phyloP scores from a whole-genome alignment of 2,797 vertebrate species.

The Valencia hispanica region DNA sequence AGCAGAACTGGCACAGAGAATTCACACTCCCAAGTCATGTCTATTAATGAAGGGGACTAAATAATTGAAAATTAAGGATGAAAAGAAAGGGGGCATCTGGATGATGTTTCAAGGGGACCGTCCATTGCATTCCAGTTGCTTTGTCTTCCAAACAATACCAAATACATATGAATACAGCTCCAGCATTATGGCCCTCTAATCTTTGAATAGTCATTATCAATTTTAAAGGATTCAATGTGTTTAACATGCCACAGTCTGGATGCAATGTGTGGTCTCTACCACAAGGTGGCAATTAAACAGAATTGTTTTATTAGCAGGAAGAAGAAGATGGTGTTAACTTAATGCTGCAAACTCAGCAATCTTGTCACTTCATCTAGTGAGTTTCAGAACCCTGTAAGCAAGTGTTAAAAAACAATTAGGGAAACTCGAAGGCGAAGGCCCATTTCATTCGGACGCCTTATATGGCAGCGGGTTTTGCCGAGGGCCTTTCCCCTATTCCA shows the following conservation, averaged over 20 bases:
- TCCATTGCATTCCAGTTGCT: not conserved
- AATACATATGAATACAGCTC: not conserved
- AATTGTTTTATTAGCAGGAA: not conserved
- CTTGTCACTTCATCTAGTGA: not conserved
- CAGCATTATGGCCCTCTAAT: no score
- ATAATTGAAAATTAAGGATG: not conserved
- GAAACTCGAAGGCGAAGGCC: no score
- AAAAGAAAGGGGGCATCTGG: not conserved
- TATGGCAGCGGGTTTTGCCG: no score
- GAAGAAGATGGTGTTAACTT: not conserved
- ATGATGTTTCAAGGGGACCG: not conserved
- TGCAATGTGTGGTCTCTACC: not conserved
- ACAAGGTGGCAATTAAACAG: not conserved
- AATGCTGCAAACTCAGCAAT: not conserved
- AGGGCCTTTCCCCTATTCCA: no score
- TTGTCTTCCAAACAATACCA: not conserved
- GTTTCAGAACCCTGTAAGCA: no score
- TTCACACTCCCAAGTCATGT: conserved; percentile 51
- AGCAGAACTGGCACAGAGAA: conserved; percentile 65
- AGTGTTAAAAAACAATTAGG: no score
- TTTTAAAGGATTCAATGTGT: no score
- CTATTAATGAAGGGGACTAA: conserved; percentile 68
- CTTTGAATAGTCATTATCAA: no score
- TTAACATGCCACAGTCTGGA: not conserved
- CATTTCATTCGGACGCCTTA: no score